Conservation (phyloP, 2,888 invertebrate genomes). For the Mesoligia furuncula region DNA sequence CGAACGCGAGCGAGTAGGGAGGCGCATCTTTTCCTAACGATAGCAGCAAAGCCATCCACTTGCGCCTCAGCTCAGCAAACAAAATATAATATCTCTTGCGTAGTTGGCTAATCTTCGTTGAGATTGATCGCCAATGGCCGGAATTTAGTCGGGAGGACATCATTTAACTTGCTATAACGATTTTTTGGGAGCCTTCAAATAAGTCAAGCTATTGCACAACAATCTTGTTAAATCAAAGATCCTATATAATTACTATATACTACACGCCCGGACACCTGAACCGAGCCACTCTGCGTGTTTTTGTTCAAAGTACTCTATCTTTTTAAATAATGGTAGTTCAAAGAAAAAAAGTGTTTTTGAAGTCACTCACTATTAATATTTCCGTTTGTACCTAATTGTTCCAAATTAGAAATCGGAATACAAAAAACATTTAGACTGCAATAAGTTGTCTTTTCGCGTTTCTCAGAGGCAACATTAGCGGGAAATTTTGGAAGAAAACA, state of each 20-base stretch:
- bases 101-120: neutral
- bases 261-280: neutral
- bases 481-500: neutral
- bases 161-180: neutral
- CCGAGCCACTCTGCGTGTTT: neutral
- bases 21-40: no score
- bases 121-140: no score
- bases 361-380: neutral
- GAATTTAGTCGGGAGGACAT: no score
- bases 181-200: neutral
- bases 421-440: neutral
- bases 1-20: no score
- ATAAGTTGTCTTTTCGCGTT: neutral
- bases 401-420: neutral
- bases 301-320: neutral
- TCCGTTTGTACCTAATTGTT: no score
- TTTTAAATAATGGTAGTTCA: neutral
- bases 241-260: neutral
- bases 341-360: neutral
- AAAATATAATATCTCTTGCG: neutral
- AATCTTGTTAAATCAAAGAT: slow-evolving; percentile 24
- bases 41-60: no score
- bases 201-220: neutral
- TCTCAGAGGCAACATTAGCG: neutral
- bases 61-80: no score